Evolutionary conservation across 2,113 vertebrate species (phyloP).

Genomic region (Oncorhynchus masou): DNA sequence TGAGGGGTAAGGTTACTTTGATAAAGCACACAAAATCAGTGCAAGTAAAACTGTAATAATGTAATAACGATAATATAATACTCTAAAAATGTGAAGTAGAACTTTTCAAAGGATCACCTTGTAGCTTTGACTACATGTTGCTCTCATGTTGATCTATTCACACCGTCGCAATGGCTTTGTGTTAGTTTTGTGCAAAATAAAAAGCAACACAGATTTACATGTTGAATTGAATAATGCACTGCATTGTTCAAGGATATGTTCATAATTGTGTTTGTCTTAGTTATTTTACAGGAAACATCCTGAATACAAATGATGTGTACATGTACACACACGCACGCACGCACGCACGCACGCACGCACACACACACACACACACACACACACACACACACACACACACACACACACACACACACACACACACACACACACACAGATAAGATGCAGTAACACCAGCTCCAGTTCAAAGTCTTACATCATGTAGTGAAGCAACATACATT

Average conservation of each 20-base stretch:
- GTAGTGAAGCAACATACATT: slow-evolving; percentile 37
- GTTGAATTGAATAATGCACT: no score
- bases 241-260: not conserved
- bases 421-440: not conserved
- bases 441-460: not conserved
- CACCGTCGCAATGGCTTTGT: no score
- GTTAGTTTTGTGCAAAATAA: no score
- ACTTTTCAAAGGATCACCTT: no score
- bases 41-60: no score
- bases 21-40: no score
- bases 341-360: not conserved
- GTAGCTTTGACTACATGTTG: no score
- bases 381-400: slow-evolving; percentile 1
- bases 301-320: not conserved
- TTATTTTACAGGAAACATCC: not conserved
- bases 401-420: not conserved
- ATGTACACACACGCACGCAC: not conserved
- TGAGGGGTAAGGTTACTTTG: no score
- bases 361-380: slow-evolving; percentile 3
- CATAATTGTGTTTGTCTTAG: not conserved
- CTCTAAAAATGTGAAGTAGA: no score
- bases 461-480: slow-evolving; percentile 25
- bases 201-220: no score
- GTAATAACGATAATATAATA: no score
- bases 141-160: no score